Conservation (phyloP, 2,797 vertebrate genomes). For the Melanitta fusca region DNA sequence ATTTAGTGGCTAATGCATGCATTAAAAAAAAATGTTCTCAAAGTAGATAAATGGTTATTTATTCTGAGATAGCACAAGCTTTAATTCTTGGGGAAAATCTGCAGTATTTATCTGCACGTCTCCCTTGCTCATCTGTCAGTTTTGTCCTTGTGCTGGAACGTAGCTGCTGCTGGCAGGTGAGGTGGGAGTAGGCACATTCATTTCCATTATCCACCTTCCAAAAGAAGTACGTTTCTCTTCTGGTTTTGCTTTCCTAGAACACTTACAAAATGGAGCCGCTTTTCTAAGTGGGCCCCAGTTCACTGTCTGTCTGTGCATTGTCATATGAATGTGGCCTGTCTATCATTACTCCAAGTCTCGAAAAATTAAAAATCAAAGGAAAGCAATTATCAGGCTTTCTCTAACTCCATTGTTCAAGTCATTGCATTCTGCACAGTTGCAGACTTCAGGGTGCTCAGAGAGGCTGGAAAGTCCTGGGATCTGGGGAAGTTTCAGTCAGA, state of each 20-base stretch:
- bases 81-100: background rate
- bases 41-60: background rate
- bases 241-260: background rate
- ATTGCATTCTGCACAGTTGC: background rate
- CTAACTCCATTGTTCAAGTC: background rate
- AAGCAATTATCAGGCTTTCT: background rate
- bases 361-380: background rate
- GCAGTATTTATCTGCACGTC: background rate
- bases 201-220: slow-evolving; percentile 44
- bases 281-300: background rate
- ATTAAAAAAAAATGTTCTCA: background rate
- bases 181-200: slow-evolving; percentile 21
- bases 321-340: background rate
- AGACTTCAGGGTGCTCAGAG: background rate
- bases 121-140: slow-evolving; percentile 4
- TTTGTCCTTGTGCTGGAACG: background rate
- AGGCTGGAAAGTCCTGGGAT: background rate
- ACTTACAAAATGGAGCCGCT: background rate
- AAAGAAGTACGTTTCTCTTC: background rate
- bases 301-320: background rate
- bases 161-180: slow-evolving; percentile 16
- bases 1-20: background rate
- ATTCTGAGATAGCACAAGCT: background rate
- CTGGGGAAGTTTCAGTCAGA: background rate
- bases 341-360: background rate